Evolutionary conservation across 2,797 vertebrate species (phyloP).

Genomic region (Artibeus lituratus): DNA sequence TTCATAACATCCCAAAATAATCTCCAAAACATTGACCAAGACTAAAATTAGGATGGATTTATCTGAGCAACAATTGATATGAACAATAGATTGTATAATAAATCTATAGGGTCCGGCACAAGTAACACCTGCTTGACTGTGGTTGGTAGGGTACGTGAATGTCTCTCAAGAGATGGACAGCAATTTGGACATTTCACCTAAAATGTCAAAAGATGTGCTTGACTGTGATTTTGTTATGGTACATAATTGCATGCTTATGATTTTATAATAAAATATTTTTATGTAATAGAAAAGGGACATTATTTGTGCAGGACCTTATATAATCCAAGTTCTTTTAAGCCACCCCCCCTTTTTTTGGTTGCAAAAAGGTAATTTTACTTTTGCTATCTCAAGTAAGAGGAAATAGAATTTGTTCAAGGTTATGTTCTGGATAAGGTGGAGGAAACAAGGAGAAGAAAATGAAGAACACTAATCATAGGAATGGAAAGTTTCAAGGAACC

Average conservation of each 20-base stretch:
- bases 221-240: no score
- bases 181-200: no score
- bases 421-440: not conserved
- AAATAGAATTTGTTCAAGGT: not conserved
- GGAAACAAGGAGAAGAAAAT: not conserved
- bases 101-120: not conserved
- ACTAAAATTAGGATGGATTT: not conserved
- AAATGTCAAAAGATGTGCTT: no score
- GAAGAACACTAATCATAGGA: not conserved
- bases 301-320: no score
- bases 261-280: no score
- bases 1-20: not conserved
- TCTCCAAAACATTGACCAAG: not conserved
- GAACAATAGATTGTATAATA: not conserved
- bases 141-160: no score
- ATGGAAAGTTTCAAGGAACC: not conserved
- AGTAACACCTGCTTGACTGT: no score
- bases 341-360: not conserved
- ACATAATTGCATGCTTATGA: no score
- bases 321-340: not conserved
- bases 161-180: no score
- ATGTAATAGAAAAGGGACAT: no score
- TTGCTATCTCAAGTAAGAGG: not conserved
- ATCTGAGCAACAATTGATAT: not conserved
- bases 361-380: not conserved